Base-by-base conservation (phyloP, 2,797 vertebrate genomes). In the Myiotriccus ornatus region DNA sequence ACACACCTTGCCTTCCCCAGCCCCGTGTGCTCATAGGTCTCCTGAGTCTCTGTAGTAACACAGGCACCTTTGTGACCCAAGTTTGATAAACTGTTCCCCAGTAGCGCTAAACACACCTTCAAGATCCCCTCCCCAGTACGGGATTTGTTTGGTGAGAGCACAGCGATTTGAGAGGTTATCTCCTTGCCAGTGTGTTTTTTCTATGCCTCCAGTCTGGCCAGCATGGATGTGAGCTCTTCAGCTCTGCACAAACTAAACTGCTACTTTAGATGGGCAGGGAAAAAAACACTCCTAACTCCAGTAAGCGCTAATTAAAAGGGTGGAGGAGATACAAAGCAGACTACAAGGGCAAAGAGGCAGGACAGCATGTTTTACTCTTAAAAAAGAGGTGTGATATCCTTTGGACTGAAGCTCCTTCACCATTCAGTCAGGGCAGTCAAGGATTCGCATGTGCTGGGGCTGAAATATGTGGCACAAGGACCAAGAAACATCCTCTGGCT, bases 281-380 rank as follows among this genome's bases (percentile, higher is more conserved):
- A 81, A 59, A 87, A 80, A 39, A 2, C 4, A 71, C 23, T 50
- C 49, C 44, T 41, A 28, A 32, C 63, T 44, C 16, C 22, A 25
- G 53, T 47, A 95, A 94, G 74, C 1, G 0, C 80, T 86, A 69
- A 76, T 78, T 47, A 52, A 53, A 81, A 86, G 91, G 90, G 83
- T 84, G 65, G 80, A 59, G 82, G 50, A 81, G 22, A 34, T 50
- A 46, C 22, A 81, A 75, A 91, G 65, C 73, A 71, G 46, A 16
- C 16, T 43, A 44, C 28, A 94, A 60, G 8, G 34, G 37, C 34
- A 56, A 69, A 44, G 32, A 56, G 24, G 37, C 25, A 56, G 55
- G 34, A 74, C 12, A 70, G 20, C 46, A 23, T 3, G 30, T 53
- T 76, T 57, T 12, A 15, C 28, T 35, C 34, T n/a, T 11, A n/a